Evolutionary conservation across 1,140 invertebrate species (phyloP), one percentile per base, ranked within the genome.

Genomic region (Augochlora pura): DNA sequence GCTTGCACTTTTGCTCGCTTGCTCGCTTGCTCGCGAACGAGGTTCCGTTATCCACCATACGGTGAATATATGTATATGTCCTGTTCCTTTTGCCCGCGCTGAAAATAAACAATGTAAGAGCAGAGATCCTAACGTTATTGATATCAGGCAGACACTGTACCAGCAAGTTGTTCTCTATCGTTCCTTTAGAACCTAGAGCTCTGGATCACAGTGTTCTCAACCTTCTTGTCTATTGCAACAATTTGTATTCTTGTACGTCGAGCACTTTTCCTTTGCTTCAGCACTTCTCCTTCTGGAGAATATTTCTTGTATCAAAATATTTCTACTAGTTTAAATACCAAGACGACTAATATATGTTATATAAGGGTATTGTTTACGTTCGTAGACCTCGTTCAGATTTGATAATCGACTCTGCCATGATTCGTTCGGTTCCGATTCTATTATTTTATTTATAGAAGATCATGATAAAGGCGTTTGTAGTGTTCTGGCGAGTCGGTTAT

Each of bases 1-100:
- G 60, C 49, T 14, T 18, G 39, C 14, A 27, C 63, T 42, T 23
- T 21, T 2, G 14, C 38, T 46, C 46, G 57, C 21, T 67, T 78
- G 59, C 39, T 21, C 3, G 14, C 38, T 54, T 54, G 62, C 23
- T 67, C 82, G 73, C 77, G 59, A 32, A 16, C 72, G 52, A 0
- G 70, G 75, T 86, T 86, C 84, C 84, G 84, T 86, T 86, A 86
- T 85, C 59, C 83, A 62, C 62, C 63, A 18, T 39, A 38, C 32
- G 66, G 83, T 77, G 85, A 85, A 80, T 77, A 83, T 72, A 83
- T n/a, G 68, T 27, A 66, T 12, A 62, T 64, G 76, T 86, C 84
- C 76, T 80, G 72, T 72, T 77, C 72, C 63, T 76, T 86, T 86
- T 76, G 75, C 80, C 75, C 68, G 42, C 38, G 76, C 25, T 64